A percentile compares a stretch with the other conserved stretches of the same genome.
phyloP scores from a whole-genome alignment of 2,888 invertebrate genomes.

The Syritta pipiens region DNA sequence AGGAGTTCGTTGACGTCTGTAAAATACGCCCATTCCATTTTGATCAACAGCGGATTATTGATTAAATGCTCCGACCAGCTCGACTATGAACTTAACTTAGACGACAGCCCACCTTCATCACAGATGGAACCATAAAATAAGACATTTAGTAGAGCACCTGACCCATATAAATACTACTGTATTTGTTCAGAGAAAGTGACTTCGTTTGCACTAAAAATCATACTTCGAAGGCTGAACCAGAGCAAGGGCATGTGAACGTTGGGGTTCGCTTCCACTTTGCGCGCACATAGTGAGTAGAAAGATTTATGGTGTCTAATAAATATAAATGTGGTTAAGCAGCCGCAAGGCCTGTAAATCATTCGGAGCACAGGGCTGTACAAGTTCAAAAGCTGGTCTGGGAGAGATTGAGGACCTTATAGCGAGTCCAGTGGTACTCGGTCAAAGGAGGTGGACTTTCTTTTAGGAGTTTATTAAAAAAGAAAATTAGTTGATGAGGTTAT shows the following conservation, averaged over 20 bases:
- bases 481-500: conserved; percentile 67
- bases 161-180: conserved; percentile 35
- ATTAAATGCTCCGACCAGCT: no score
- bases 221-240: conserved; percentile 30
- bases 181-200: not conserved
- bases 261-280: conserved; percentile 12
- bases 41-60: no score
- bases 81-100: no score
- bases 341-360: conserved; percentile 65
- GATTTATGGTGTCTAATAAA: conserved; percentile 67
- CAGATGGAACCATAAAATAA: conserved; percentile 41
- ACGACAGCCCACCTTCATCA: not conserved
- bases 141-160: conserved; percentile 61
- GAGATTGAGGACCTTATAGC: conserved; percentile 17
- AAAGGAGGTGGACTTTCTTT: conserved; percentile 59
- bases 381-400: conserved; percentile 14
- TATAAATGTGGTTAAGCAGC: conserved; percentile 66
- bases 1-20: no score
- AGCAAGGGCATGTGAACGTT: not conserved
- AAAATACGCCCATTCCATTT: no score
- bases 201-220: conserved; percentile 62
- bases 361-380: conserved; percentile 2
- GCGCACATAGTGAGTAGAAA: conserved; percentile 36
- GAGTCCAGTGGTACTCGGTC: no score
- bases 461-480: conserved; percentile 65